These are phyloP conservation scores for Tokudaia muenninki DNA, from an alignment of 2,797 vertebrate genomes.

Conservation along the genomic window DNA sequence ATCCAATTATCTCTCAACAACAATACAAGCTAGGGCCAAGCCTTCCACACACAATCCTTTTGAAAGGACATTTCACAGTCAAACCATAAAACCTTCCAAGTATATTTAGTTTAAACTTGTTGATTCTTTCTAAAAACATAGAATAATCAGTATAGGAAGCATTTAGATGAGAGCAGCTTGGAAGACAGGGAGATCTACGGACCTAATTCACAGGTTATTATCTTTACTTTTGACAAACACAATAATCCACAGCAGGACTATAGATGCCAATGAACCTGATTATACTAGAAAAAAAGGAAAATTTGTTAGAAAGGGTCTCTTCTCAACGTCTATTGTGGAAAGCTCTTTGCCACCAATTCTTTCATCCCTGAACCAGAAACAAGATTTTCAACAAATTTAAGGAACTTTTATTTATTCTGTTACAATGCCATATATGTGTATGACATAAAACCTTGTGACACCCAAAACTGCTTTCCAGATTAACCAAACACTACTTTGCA, in stretches of 20 bases:
- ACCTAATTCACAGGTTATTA: background rate
- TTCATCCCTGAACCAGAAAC: background rate
- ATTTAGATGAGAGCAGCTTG: background rate
- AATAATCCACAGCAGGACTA: background rate
- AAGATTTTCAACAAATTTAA: background rate
- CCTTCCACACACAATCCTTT: background rate
- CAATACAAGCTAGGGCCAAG: background rate
- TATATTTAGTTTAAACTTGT: slow-evolving; percentile 7
- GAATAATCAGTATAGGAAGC: background rate
- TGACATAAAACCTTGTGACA: background rate
- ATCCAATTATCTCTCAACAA: background rate
- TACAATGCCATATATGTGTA: background rate
- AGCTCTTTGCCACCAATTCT: background rate
- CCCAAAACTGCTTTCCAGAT: background rate
- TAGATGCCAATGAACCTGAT: background rate
- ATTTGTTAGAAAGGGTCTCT: background rate
- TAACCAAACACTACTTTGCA: background rate
- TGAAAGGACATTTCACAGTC: background rate
- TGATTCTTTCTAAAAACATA: background rate
- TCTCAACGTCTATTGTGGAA: background rate
- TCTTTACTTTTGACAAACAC: background rate
- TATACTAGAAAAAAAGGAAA: background rate
- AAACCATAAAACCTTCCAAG: background rate
- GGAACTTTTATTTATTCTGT: background rate
- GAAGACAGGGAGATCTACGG: background rate